Evolutionary conservation across 2,113 vertebrate species (phyloP).

Genomic region (Edolisoma coerulescens): DNA sequence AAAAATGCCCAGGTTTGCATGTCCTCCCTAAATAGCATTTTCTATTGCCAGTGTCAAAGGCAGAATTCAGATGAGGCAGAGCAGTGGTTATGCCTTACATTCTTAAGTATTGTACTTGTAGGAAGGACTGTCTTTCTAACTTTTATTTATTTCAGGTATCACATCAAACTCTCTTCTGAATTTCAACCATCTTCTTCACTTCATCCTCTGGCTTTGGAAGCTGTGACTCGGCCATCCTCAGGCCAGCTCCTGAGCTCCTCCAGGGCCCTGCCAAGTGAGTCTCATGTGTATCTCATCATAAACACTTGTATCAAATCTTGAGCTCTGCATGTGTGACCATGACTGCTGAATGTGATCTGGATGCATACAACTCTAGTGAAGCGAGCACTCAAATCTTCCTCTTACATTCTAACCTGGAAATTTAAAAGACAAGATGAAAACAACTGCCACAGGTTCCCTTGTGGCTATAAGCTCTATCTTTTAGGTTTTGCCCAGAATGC

Average conservation of each 20-base stretch:
- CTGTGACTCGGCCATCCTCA: rapidly evolving
- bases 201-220: background rate
- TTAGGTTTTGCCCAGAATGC: background rate
- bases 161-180: background rate
- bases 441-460: background rate
- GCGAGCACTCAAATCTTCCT: background rate
- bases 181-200: background rate
- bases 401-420: background rate
- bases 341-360: background rate
- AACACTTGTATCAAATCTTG: background rate
- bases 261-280: background rate
- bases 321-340: background rate
- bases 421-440: background rate
- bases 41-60: background rate
- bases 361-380: background rate
- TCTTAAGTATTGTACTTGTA: background rate
- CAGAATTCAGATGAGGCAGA: background rate
- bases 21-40: background rate
- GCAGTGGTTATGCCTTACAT: background rate
- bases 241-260: background rate
- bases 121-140: background rate
- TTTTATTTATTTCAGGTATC: background rate
- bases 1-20: background rate
- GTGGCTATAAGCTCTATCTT: background rate
- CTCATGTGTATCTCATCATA: background rate